phyloP scores from a whole-genome alignment of 2,888 invertebrate genomes.

The Dilophus febrilis region DNA sequence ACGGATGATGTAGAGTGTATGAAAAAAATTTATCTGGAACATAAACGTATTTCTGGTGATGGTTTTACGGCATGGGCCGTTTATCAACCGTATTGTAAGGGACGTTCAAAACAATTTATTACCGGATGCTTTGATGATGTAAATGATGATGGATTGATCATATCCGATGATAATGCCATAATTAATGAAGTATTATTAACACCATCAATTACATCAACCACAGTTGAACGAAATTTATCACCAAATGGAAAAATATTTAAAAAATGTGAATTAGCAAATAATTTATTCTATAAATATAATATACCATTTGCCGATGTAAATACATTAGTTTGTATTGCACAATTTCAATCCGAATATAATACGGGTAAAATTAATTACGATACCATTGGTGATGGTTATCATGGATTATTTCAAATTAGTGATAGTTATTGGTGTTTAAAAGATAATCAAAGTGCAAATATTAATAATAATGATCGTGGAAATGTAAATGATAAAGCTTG shows the following conservation, averaged over 20 bases:
- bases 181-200: neutral
- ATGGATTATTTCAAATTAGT: slow-evolving; percentile 56
- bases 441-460: too few species aligned
- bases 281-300: slow-evolving; percentile 28
- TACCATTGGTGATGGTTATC: slow-evolving; percentile 42
- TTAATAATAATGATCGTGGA: slow-evolving; percentile 15
- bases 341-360: slow-evolving; percentile 50
- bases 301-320: slow-evolving; percentile 25
- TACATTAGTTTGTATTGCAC: slow-evolving; percentile 53
- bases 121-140: neutral
- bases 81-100: slow-evolving; percentile 21
- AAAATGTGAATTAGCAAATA: slow-evolving; percentile 44
- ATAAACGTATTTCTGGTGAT: slow-evolving; percentile 46
- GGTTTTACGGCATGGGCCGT: slow-evolving; percentile 40
- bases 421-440: slow-evolving; percentile 55
- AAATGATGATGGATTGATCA: slow-evolving; percentile 22
- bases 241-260: slow-evolving; percentile 31
- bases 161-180: slow-evolving; percentile 6
- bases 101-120: slow-evolving; percentile 11
- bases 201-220: neutral
- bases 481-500: slow-evolving; percentile 36
- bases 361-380: slow-evolving; percentile 41
- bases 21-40: slow-evolving; percentile 43
- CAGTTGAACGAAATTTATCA: neutral
- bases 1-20: slow-evolving; percentile 51